Evolutionary conservation across 2,888 invertebrate species (phyloP).

Genomic region (Eucera pruinosa): DNA sequence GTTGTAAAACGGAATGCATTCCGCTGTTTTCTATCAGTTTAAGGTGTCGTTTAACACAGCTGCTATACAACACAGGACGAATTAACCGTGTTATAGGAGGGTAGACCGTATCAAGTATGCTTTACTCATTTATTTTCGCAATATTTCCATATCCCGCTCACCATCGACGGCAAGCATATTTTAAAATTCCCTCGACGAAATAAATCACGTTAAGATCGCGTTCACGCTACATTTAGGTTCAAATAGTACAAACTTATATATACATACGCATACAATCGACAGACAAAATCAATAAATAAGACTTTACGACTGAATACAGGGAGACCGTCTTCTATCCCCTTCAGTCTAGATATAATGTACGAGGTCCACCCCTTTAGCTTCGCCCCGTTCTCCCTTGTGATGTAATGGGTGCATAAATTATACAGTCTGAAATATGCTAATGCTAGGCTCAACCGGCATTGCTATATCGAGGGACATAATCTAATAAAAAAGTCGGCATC

Average conservation of each 20-base stretch:
- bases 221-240: constrained; percentile 24
- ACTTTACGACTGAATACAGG: constrained; percentile 52
- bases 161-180: not conserved
- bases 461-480: constrained; percentile 62
- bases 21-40: no score
- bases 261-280: constrained; percentile 37
- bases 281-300: constrained; percentile 63
- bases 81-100: no score
- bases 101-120: no score
- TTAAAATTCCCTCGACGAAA: not conserved
- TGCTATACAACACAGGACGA: no score
- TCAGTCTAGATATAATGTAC: constrained; percentile 49
- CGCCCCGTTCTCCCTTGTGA: constrained; percentile 52
- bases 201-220: constrained; percentile 17
- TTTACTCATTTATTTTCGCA: not conserved
- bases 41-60: no score
- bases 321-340: constrained; percentile 49
- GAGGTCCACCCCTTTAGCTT: constrained; percentile 66
- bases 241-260: not conserved
- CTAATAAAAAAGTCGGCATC: constrained; percentile 63
- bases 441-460: constrained; percentile 63
- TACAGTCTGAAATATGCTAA: constrained; percentile 72
- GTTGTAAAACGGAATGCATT: no score
- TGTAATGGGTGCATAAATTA: constrained; percentile 74
- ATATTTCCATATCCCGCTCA: not conserved